These are phyloP conservation scores for Imbricaverruca yamaguchii DNA, from an alignment of 2,888 invertebrate genomes.

Conservation along the genomic window DNA sequence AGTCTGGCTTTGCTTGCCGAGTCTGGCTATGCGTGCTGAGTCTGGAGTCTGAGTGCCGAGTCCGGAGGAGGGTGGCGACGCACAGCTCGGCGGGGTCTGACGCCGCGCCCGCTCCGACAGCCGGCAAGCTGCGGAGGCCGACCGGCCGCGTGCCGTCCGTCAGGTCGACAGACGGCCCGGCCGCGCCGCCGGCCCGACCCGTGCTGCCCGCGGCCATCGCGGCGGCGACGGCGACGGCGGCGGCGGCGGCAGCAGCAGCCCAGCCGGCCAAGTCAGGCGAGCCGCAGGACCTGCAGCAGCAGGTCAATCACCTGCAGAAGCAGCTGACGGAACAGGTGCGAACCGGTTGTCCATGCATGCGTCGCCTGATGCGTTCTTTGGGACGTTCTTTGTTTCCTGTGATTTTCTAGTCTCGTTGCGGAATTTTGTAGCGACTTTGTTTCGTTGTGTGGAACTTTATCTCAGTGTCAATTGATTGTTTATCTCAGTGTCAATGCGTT, in stretches of 20 bases:
- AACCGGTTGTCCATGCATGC: neutral
- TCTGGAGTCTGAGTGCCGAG: no score
- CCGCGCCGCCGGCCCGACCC: no score
- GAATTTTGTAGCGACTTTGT: no score
- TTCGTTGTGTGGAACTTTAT: no score
- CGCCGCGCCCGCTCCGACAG: neutral
- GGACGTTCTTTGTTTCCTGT: neutral
- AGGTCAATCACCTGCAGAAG: neutral
- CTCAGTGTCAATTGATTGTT: no score
- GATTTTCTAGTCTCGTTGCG: no score
- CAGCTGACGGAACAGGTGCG: slow-evolving; percentile 4
- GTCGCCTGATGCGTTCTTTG: neutral
- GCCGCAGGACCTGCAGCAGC: neutral
- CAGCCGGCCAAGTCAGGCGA: neutral
- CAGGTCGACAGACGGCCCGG: no score
- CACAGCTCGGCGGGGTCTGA: no score
- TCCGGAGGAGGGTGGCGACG: no score
- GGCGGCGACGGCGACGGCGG: neutral
- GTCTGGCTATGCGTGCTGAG: no score
- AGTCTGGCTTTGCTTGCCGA: no score
- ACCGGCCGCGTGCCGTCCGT: neutral
- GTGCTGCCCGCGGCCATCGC: neutral
- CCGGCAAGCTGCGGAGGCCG: neutral
- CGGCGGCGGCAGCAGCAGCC: neutral
- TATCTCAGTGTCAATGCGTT: no score